Evolutionary conservation across 2,113 vertebrate species (phyloP), one percentile per base, ranked within the genome.

Genomic region (Orycteropus afer): DNA sequence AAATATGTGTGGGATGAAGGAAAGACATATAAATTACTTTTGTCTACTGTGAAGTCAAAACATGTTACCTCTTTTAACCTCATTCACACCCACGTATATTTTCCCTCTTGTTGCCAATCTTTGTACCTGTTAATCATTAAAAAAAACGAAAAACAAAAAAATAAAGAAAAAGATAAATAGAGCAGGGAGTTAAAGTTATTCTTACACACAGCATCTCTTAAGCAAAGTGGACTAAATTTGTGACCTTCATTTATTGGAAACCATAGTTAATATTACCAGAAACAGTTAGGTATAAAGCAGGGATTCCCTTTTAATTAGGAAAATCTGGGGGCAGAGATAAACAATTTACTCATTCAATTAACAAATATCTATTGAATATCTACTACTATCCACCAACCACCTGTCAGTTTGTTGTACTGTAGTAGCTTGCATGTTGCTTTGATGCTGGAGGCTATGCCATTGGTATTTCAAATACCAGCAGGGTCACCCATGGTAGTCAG

Each of bases 201-300:
- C 10, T 86, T 94, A 42, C 15, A 69, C 40, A 84, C 4, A 74
- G 32, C 23, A 65, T 45, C 49, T 92, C 40, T 86, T 95, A 79
- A 95, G 80, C 34, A 67, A 85, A 86, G 34, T 29, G 11, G 22
- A 29, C 78, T 91, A 65, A 96, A 63, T 22, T 94, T 96, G 29
- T 91, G 51, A 92, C 20, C 29, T 89, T 95, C n/a, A 77, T 91
- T 96, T 96, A 67, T 91, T 23, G 71, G 74, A 91, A 94, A 84
- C n/a, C 27, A 40, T 42, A 78, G 79, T 82, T 42, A 86, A 65
- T 55, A 32, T 65, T n/a, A 77, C 37, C 67, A 85, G 81, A 83
- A 32, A 51, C 34, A 89, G 88, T 29, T 57, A 84, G 8, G 29
- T 42, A 3, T 37, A 20, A 83, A n/a, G 51, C 65, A 87, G 71